Conservation (phyloP, 1,140 invertebrate genomes). For the Platyura marginata region DNA sequence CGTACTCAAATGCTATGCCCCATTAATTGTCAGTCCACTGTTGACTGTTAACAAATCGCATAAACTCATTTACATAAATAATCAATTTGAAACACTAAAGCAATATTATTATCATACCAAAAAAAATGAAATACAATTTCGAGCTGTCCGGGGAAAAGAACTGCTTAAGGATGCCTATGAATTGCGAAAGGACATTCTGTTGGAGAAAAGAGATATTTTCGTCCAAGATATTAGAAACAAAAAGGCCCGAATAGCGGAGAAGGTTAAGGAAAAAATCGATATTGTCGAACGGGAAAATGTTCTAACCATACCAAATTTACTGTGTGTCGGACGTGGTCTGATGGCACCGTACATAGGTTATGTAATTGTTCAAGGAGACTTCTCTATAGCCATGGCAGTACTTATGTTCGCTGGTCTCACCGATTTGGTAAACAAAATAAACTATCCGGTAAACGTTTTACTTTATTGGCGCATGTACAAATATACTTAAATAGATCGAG, state of each 20-base stretch:
- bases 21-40: too few species aligned
- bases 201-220: slow-evolving; percentile 36
- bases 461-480: too few species aligned
- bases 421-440: too few species aligned
- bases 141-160: slow-evolving; percentile 12
- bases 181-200: slow-evolving; percentile 35
- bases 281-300: slow-evolving; percentile 71
- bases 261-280: slow-evolving; percentile 33
- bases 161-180: slow-evolving; percentile 32
- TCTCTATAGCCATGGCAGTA: slow-evolving; percentile 47
- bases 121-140: too few species aligned
- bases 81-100: too few species aligned
- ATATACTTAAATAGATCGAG: too few species aligned
- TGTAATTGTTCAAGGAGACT: slow-evolving; percentile 60
- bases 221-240: slow-evolving; percentile 48
- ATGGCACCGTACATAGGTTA: slow-evolving; percentile 75
- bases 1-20: too few species aligned
- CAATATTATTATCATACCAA: too few species aligned
- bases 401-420: slow-evolving; percentile 63
- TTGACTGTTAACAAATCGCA: too few species aligned
- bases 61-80: too few species aligned
- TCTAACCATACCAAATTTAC: slow-evolving; percentile 79
- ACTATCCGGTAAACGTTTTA: too few species aligned
- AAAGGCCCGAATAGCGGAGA: slow-evolving; percentile 35
- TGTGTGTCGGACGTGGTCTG: slow-evolving; percentile 67